These are phyloP conservation scores for Microctenopoma stevenorrisi DNA, from an alignment of 2,797 vertebrate genomes.

Conservation along the genomic window DNA sequence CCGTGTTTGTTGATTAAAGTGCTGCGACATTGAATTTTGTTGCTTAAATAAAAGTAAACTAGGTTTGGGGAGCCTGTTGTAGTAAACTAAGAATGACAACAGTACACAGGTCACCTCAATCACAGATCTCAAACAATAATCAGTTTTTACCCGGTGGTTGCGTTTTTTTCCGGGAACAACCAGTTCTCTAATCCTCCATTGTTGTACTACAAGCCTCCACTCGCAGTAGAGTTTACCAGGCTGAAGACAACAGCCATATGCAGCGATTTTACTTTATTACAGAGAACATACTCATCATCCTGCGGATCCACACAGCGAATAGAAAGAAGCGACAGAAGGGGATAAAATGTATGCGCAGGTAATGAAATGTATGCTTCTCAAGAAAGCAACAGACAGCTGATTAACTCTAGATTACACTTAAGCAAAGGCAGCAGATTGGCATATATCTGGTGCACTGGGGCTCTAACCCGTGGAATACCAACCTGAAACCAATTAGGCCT, in stretches of 20 bases:
- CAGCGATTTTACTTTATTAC: slow-evolving; percentile 19
- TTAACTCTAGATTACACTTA: slow-evolving; percentile 59
- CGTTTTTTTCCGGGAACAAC: too few species aligned
- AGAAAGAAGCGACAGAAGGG: neutral
- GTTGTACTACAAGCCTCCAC: too few species aligned
- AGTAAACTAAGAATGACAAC: too few species aligned
- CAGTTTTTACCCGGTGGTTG: too few species aligned
- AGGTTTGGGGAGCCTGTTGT: too few species aligned
- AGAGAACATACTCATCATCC: slow-evolving; percentile 3
- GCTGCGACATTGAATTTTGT: slow-evolving; percentile 2
- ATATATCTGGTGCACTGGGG: slow-evolving; percentile 32
- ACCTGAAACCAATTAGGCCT: slow-evolving; percentile 76
- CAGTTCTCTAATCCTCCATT: too few species aligned
- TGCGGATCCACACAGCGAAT: neutral
- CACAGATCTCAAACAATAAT: too few species aligned
- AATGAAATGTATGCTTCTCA: slow-evolving; percentile 45
- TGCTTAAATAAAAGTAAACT: neutral
- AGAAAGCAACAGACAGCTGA: slow-evolving; percentile 34
- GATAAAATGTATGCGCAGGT: slow-evolving; percentile 36
- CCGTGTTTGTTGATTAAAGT: slow-evolving; percentile 22
- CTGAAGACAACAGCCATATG: neutral
- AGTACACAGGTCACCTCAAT: too few species aligned
- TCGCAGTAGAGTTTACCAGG: too few species aligned
- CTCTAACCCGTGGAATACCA: slow-evolving; percentile 64
- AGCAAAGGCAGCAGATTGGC: slow-evolving; percentile 48